Conservation (phyloP, 2,888 invertebrate species). For the Phyllotreta striolata region DNA sequence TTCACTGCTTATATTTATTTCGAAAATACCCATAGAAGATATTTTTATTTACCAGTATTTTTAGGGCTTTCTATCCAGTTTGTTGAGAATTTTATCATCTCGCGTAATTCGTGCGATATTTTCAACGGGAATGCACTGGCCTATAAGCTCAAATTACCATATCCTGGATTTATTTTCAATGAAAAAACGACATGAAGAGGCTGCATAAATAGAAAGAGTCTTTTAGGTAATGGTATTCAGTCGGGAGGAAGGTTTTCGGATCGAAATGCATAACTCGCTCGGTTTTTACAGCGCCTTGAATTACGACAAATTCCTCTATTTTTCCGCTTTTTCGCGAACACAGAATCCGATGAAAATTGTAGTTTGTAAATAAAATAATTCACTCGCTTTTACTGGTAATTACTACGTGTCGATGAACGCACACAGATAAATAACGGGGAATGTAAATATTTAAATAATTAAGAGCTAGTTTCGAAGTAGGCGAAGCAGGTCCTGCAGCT, state of each 20-base stretch:
- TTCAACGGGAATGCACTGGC: not conserved
- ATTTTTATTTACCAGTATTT: too few species aligned
- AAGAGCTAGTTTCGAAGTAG: constrained; percentile 1
- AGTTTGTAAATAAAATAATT: constrained; percentile 2
- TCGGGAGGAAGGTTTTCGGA: constrained; percentile 1
- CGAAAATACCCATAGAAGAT: too few species aligned
- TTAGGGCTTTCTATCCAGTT: too few species aligned
- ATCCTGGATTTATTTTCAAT: constrained; percentile 47
- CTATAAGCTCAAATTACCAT: constrained; percentile 42
- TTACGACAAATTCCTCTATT: constrained; percentile 11
- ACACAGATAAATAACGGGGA: not conserved
- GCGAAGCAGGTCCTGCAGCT: constrained; percentile 7
- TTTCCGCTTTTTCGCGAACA: not conserved
- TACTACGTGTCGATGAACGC: not conserved
- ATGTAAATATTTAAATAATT: constrained; percentile 12
- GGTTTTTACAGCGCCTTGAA: constrained; percentile 3
- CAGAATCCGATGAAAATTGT: constrained; percentile 1
- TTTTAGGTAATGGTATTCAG: constrained; percentile 17
- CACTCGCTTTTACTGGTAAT: not conserved
- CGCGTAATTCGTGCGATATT: not conserved
- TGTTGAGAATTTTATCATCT: too few species aligned
- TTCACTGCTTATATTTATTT: too few species aligned
- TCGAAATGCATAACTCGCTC: constrained; percentile 2
- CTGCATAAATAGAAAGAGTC: constrained; percentile 10
- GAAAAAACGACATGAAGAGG: constrained; percentile 29